phyloP scores from a whole-genome alignment of 2,888 invertebrate species.

The Sclerodermus sp. region DNA sequence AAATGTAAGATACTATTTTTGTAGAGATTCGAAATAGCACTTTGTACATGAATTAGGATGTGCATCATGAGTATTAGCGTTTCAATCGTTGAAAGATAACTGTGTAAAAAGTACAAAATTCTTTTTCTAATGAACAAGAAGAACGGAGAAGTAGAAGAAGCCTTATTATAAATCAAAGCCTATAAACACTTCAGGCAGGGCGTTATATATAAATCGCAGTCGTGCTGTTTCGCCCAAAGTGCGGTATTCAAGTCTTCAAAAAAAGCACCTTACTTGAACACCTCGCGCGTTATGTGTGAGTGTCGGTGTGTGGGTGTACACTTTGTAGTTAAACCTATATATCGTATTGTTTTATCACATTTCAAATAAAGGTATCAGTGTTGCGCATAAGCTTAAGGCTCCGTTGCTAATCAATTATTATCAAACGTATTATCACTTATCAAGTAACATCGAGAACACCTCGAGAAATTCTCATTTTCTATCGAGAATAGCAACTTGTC shows the following conservation, averaged over 20 bases:
- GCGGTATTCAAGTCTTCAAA: slow-evolving; percentile 9
- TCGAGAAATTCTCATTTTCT: no score
- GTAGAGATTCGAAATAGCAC: slow-evolving; percentile 9
- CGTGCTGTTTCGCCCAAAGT: slow-evolving; percentile 15
- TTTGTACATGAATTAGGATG: background rate
- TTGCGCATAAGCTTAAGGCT: slow-evolving; percentile 24
- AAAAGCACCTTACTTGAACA: slow-evolving; percentile 21
- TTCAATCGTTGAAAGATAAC: slow-evolving; percentile 7
- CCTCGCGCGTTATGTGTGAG: slow-evolving; percentile 11
- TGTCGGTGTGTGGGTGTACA: slow-evolving; percentile 17
- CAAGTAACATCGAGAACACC: slow-evolving; percentile 13
- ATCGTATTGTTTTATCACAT: slow-evolving; percentile 45
- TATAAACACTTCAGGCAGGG: no score
- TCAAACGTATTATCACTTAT: slow-evolving; percentile 16
- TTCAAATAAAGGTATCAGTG: slow-evolving; percentile 45
- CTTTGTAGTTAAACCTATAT: slow-evolving; percentile 27
- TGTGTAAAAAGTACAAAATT: slow-evolving; percentile 16
- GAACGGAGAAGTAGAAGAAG: no score
- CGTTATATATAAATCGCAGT: background rate
- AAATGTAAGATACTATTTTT: slow-evolving; percentile 31
- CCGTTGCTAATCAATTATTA: slow-evolving; percentile 16
- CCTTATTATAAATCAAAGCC: no score
- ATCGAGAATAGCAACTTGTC: no score
- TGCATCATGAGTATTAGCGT: no score
- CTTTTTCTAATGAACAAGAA: background rate